phyloP scores from a whole-genome alignment of 2,113 vertebrate species.

The Puntigrus tetrazona region DNA sequence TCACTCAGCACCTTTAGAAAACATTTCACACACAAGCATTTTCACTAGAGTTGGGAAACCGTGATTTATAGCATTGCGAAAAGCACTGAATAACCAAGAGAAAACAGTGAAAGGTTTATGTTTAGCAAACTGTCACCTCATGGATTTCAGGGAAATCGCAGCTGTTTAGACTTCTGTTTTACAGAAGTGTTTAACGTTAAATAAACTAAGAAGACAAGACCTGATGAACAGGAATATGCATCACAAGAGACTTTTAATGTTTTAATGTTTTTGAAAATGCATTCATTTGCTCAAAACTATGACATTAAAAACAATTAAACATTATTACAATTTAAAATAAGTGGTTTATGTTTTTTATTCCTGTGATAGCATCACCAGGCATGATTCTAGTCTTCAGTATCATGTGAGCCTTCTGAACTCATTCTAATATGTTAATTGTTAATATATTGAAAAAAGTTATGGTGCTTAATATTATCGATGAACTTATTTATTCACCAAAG shows the following conservation, averaged over 20 bases:
- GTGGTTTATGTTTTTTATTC: background rate
- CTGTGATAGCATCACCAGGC: background rate
- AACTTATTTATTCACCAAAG: background rate
- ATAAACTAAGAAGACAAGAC: background rate
- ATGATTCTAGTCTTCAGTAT: background rate
- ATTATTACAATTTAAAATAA: background rate
- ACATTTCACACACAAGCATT: background rate
- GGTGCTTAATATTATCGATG: background rate
- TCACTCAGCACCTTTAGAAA: background rate
- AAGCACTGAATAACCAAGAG: conserved; percentile 19
- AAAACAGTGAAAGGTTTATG: conserved; percentile 14
- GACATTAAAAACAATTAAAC: background rate
- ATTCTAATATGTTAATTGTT: background rate
- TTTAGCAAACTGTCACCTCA: background rate
- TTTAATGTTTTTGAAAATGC: background rate
- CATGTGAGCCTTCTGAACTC: background rate
- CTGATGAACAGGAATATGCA: background rate
- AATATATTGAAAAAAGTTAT: background rate
- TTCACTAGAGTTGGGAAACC: background rate
- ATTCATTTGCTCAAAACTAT: background rate
- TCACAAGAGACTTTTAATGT: background rate
- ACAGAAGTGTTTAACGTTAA: background rate
- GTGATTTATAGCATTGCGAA: background rate
- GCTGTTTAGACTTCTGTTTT: background rate
- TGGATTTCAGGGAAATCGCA: background rate